Conservation (phyloP, 2,797 vertebrate species). For the Sylvilagus floridanus region DNA sequence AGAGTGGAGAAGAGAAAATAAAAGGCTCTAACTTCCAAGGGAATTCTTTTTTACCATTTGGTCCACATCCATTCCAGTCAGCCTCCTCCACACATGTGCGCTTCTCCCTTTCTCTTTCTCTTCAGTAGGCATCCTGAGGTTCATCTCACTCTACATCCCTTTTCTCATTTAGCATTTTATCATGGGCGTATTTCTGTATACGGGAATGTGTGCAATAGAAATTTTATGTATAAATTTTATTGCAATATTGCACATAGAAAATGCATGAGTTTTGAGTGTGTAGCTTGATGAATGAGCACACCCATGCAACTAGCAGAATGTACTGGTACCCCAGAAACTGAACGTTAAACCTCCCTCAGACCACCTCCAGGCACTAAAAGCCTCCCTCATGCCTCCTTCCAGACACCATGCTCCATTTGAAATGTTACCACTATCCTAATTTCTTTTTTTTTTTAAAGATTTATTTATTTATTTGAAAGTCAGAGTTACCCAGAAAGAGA, state of each 20-base stretch:
- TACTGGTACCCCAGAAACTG: neutral
- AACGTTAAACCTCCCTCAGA: neutral
- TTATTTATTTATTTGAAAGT: too few relatives aligned
- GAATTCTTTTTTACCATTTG: neutral
- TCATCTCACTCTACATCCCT: neutral
- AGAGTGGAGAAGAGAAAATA: constrained; percentile 19
- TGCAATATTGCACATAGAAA: neutral
- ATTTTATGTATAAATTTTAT: neutral
- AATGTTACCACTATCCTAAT: neutral
- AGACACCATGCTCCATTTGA: neutral
- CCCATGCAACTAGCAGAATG: neutral
- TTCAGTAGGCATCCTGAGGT: neutral
- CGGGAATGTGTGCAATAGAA: neutral
- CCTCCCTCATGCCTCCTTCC: neutral
- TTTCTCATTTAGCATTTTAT: neutral
- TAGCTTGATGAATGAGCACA: neutral
- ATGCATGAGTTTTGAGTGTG: neutral
- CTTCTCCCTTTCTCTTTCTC: neutral
- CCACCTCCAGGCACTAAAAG: neutral
- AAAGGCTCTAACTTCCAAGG: neutral
- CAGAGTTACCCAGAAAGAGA: too few relatives aligned
- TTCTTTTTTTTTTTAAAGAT: neutral
- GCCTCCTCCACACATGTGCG: too few relatives aligned
- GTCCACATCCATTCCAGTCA: neutral
- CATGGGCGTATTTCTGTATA: neutral